Evolutionary conservation across 2,888 invertebrate species (phyloP).

Genomic region (Congeria kusceri): DNA sequence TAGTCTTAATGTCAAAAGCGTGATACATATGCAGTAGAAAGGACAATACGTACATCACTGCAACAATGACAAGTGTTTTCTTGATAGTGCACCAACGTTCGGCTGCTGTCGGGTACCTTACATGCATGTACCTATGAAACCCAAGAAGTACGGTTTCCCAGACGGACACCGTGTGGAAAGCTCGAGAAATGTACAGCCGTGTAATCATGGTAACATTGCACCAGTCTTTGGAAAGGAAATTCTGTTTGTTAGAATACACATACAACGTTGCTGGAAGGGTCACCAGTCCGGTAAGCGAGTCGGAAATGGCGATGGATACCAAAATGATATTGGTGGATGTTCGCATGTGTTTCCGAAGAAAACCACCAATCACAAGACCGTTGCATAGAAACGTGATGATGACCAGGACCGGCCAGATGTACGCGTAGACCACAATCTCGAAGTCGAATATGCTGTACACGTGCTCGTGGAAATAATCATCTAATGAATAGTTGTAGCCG

Average conservation of each 20-base stretch:
- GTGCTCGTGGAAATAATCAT: conserved; percentile 38
- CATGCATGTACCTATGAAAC: conserved; percentile 58
- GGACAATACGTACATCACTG: conserved; percentile 53
- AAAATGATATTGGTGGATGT: conserved; percentile 55
- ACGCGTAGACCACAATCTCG: too few species aligned
- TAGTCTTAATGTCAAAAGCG: conserved; percentile 50
- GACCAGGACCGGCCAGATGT: too few species aligned
- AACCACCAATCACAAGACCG: too few species aligned
- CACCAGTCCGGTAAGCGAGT: conserved; percentile 55
- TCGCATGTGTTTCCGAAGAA: conserved; percentile 47
- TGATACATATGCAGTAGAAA: conserved; percentile 62
- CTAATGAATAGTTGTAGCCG: not conserved
- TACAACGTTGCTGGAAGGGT: conserved; percentile 55
- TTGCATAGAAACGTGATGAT: too few species aligned
- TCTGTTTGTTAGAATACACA: conserved; percentile 30
- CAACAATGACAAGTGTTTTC: conserved; percentile 51
- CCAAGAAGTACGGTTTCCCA: conserved; percentile 66
- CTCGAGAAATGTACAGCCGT: conserved; percentile 50
- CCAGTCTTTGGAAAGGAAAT: conserved; percentile 49
- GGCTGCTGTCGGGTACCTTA: conserved; percentile 57
- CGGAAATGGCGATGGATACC: conserved; percentile 53
- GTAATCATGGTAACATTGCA: conserved; percentile 51
- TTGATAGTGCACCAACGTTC: conserved; percentile 49
- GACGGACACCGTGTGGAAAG: conserved; percentile 68
- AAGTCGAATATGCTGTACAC: too few species aligned